Evolutionary conservation across 2,888 invertebrate species (phyloP).

Genomic region (Pachycephus smyrnensis): DNA sequence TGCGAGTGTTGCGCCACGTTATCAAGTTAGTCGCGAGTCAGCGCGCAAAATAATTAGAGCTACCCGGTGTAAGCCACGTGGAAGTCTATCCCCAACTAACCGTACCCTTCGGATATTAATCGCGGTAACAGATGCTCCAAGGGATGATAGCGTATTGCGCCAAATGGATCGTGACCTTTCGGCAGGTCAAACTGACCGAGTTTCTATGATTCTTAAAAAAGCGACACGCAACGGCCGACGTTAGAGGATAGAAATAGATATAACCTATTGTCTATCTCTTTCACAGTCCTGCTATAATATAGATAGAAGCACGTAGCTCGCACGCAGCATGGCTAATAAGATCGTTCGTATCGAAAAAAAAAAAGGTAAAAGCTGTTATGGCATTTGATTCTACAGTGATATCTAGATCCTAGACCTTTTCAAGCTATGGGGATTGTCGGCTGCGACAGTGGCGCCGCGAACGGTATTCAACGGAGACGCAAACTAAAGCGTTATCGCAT

Average conservation of each 20-base stretch:
- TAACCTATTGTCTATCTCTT: not conserved
- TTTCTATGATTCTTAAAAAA: not conserved
- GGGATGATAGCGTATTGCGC: slow-evolving; percentile 5
- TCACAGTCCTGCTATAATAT: not conserved
- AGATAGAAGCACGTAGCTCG: not conserved
- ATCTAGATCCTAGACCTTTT: not conserved
- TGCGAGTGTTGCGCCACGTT: slow-evolving; percentile 42
- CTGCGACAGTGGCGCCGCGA: not conserved
- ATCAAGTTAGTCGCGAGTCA: slow-evolving; percentile 54
- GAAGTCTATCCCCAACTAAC: slow-evolving; percentile 18
- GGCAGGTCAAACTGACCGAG: not conserved
- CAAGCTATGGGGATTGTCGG: not conserved
- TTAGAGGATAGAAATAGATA: not conserved
- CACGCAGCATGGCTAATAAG: not conserved
- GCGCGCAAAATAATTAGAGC: slow-evolving; percentile 57
- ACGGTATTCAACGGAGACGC: not conserved
- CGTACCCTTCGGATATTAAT: slow-evolving; percentile 20
- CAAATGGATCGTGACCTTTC: slow-evolving; percentile 16
- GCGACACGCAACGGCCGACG: not conserved
- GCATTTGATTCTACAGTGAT: not conserved
- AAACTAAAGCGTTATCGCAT: not conserved
- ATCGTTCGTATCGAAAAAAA: not conserved
- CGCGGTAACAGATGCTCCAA: slow-evolving; percentile 21
- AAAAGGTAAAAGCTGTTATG: not conserved
- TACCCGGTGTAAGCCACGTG: slow-evolving; percentile 22